phyloP scores from a whole-genome alignment of 1,140 invertebrate genomes.

The Drosophila asahinai region DNA sequence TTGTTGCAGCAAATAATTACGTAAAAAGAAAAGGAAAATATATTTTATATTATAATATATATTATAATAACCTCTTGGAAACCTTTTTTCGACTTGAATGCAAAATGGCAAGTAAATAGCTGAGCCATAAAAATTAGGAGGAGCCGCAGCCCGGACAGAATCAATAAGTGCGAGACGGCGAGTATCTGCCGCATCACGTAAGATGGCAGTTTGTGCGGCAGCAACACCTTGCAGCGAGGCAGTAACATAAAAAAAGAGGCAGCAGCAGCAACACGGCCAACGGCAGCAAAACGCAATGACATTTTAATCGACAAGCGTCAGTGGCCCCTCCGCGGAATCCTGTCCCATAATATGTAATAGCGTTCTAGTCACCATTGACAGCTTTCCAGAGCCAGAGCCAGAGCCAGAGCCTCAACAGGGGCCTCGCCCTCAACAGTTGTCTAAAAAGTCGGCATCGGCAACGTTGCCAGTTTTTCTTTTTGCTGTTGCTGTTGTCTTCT shows the following conservation, averaged over 20 bases:
- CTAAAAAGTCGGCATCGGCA: constrained; percentile 45
- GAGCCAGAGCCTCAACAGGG: constrained; percentile 11
- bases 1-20: not conserved
- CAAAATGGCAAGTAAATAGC: constrained; percentile 3
- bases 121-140: not conserved
- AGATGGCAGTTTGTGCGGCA: constrained; percentile 14
- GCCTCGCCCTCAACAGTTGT: constrained; percentile 76
- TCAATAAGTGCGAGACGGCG: constrained; percentile 15
- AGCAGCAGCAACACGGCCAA: constrained; percentile 8
- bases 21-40: not conserved
- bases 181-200: constrained; percentile 22
- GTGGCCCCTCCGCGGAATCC: constrained; percentile 23
- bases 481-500: constrained; percentile 14
- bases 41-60: too few species aligned
- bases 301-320: constrained; percentile 76
- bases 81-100: not conserved
- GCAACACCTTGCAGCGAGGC: constrained; percentile 14
- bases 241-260: constrained; percentile 10
- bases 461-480: constrained; percentile 4
- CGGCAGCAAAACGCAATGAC: constrained; percentile 76
- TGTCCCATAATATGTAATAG: constrained; percentile 53
- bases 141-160: not conserved
- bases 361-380: constrained; percentile 62
- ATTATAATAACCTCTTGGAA: not conserved
- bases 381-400: constrained; percentile 8